Conservation (phyloP, 2,888 invertebrate genomes). For the Gibbula magus region DNA sequence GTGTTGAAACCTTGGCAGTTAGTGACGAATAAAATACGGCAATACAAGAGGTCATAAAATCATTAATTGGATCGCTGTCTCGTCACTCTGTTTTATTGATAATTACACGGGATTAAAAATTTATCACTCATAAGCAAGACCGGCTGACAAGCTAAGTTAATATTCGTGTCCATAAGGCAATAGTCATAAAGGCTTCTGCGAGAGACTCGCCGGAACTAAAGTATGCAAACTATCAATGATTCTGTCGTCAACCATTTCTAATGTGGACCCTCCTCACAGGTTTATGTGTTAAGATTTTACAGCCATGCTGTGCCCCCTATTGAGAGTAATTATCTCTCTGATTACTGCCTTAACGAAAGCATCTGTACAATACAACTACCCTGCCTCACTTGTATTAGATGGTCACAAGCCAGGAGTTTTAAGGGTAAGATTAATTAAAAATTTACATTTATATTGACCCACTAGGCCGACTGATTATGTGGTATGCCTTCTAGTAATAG, state of each 20-base stretch:
- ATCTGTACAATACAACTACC: background rate
- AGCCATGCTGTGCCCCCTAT: background rate
- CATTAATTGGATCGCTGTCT: too few species aligned
- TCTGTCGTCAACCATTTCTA: background rate
- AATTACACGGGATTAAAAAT: too few species aligned
- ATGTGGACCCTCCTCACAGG: background rate
- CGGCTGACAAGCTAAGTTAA: background rate
- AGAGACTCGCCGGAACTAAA: background rate
- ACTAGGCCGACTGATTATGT: background rate
- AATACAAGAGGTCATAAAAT: too few species aligned
- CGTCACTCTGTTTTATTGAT: too few species aligned
- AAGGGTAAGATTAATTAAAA: constrained; percentile 27
- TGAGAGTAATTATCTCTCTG: constrained; percentile 4
- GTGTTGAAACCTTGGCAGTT: too few species aligned
- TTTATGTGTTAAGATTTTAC: constrained; percentile 21
- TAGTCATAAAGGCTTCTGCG: background rate
- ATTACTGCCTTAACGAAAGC: background rate
- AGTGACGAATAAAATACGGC: too few species aligned
- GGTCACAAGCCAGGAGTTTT: constrained; percentile 12
- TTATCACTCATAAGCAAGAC: too few species aligned
- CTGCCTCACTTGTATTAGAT: background rate
- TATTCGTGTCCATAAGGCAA: background rate
- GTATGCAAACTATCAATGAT: constrained; percentile 4
- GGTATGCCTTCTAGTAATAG: constrained; percentile 7
- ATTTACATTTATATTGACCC: constrained; percentile 28